Conservation (phyloP, 2,888 invertebrate genomes). For the Spialia ferax region DNA sequence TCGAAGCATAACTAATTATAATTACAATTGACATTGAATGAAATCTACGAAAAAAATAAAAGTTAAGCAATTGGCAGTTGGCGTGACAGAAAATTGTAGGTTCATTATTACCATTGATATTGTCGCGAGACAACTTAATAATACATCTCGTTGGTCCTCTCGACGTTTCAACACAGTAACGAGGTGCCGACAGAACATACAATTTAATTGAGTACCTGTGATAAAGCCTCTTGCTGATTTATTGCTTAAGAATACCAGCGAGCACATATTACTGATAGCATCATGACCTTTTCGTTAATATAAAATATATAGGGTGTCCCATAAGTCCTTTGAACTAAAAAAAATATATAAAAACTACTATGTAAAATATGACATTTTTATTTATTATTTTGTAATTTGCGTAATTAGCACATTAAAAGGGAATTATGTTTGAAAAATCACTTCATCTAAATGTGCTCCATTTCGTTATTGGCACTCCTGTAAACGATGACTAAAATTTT, state of each 20-base stretch:
- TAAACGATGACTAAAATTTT: no score
- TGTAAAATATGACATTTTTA: no score
- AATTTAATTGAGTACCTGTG: conserved; percentile 12
- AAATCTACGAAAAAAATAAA: neutral
- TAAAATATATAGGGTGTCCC: no score
- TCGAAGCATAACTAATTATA: no score
- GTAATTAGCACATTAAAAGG: no score
- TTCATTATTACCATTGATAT: conserved; percentile 8
- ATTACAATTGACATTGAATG: neutral
- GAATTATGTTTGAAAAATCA: no score
- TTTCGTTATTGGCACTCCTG: no score
- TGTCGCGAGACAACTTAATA: conserved; percentile 25
- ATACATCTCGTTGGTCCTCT: conserved; percentile 11
- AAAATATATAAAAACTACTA: no score
- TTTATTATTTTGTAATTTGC: no score
- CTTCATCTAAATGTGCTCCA: no score
- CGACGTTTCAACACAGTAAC: conserved; percentile 1
- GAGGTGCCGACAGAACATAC: conserved; percentile 24
- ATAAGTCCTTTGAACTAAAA: no score
- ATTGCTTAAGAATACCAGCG: conserved; percentile 2
- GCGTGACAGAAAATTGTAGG: conserved; percentile 8
- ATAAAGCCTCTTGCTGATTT: conserved; percentile 7
- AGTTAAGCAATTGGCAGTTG: neutral
- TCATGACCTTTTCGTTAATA: conserved; percentile 5
- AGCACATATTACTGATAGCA: neutral